These are phyloP conservation scores for Nymphicus hollandicus DNA, from an alignment of 2,113 vertebrate genomes.

Conservation along the genomic window DNA sequence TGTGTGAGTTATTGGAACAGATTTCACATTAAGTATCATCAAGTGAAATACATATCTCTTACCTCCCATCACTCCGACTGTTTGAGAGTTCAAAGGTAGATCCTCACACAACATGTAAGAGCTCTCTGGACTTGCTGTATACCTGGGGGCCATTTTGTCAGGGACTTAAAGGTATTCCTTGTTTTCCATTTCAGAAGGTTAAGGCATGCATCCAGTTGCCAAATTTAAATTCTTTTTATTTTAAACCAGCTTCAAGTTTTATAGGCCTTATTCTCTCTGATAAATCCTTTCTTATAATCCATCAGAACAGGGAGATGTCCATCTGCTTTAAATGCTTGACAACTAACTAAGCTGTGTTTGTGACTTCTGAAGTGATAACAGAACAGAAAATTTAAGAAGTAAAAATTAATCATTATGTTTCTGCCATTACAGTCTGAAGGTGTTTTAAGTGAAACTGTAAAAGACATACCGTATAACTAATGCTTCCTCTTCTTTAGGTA, in stretches of 20 bases:
- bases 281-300: neutral
- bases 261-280: neutral
- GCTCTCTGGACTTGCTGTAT: neutral
- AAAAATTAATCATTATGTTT: neutral
- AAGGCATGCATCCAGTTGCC: neutral
- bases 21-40: neutral
- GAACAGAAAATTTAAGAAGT: neutral
- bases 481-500: neutral
- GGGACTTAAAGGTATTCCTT: slow-evolving; percentile 23
- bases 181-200: slow-evolving; percentile 47
- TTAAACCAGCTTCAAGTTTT: neutral
- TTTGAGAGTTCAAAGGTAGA: neutral
- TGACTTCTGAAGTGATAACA: neutral
- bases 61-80: accelerated
- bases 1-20: neutral
- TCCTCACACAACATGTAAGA: neutral
- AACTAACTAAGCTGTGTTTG: neutral
- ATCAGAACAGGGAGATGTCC: neutral
- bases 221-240: neutral
- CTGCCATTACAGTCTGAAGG: neutral
- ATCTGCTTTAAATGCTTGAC: neutral
- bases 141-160: neutral
- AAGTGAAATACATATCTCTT: neutral
- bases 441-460: neutral
- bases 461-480: accelerated